Conservation (phyloP, 2,888 invertebrate genomes). For the Troides helena region DNA sequence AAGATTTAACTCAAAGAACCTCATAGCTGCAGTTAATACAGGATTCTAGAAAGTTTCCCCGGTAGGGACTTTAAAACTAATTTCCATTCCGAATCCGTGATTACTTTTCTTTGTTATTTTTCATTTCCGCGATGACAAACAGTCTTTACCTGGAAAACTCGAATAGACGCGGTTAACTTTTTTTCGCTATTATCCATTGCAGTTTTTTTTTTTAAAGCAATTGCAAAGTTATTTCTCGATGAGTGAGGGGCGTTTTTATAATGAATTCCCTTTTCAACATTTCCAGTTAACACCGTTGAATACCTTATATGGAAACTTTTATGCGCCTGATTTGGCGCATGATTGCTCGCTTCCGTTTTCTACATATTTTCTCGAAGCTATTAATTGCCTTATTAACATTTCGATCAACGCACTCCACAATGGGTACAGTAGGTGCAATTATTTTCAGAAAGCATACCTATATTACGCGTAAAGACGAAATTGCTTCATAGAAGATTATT, state of each 20-base stretch:
- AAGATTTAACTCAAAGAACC: slow-evolving; percentile 26
- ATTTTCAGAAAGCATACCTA: background rate
- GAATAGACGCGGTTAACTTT: slow-evolving; percentile 26
- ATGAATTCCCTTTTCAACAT: slow-evolving; percentile 26
- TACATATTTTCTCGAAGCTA: slow-evolving; percentile 26
- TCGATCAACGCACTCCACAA: slow-evolving; percentile 18
- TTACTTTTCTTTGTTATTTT: slow-evolving; percentile 32
- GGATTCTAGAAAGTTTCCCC: slow-evolving; percentile 29
- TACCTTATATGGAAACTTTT: slow-evolving; percentile 28
- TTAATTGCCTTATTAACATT: slow-evolving; percentile 29
- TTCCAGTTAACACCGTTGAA: slow-evolving; percentile 30
- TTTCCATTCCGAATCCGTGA: slow-evolving; percentile 31
- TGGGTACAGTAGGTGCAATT: slow-evolving; percentile 10
- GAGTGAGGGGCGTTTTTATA: slow-evolving; percentile 24
- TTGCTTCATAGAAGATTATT: background rate
- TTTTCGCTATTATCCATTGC: slow-evolving; percentile 24
- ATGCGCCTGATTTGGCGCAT: slow-evolving; percentile 28
- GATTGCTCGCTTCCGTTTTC: slow-evolving; percentile 30
- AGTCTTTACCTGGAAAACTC: slow-evolving; percentile 30
- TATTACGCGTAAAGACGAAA: too few relatives aligned
- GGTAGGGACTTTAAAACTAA: slow-evolving; percentile 30
- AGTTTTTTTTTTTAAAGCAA: slow-evolving; percentile 26
- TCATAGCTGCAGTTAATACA: slow-evolving; percentile 30
- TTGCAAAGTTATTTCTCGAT: slow-evolving; percentile 21
- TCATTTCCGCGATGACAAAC: slow-evolving; percentile 31